Evolutionary conservation across 2,797 vertebrate species (phyloP).

Genomic region (Gila robusta): DNA sequence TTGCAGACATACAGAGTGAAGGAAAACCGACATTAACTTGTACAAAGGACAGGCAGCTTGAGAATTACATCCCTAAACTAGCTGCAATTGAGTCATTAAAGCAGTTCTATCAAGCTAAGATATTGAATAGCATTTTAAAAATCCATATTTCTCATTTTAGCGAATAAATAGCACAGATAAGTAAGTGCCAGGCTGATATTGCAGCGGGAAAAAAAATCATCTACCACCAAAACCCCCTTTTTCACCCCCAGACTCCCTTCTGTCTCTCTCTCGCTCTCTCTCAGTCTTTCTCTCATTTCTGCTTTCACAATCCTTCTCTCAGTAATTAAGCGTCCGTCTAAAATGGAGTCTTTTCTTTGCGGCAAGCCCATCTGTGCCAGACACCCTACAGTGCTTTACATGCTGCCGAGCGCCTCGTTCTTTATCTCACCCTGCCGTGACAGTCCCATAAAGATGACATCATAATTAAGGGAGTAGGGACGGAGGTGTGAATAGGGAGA

Average conservation of each 20-base stretch:
- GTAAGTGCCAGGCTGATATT: conserved; percentile 2
- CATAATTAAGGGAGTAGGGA: conserved; percentile 81
- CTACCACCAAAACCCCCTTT: conserved; percentile 21
- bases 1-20: neutral
- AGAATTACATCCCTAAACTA: conserved; percentile 16
- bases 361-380: conserved; percentile 81
- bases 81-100: conserved; percentile 21
- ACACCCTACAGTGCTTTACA: conserved; percentile 76
- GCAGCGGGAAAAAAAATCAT: neutral
- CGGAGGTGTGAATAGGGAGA: conserved; percentile 46
- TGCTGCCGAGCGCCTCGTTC: conserved; percentile 80
- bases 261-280: conserved; percentile 19
- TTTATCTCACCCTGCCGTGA: conserved; percentile 76
- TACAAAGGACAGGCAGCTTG: conserved; percentile 18
- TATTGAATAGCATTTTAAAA: conserved; percentile 28
- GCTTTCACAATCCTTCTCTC: conserved; percentile 44
- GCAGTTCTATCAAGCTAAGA: conserved; percentile 22
- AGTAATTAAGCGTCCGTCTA: conserved; percentile 54
- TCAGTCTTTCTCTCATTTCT: conserved; percentile 21
- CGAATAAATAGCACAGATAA: neutral
- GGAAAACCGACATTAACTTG: conserved; percentile 26
- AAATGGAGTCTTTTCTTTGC: conserved; percentile 51
- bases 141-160: conserved; percentile 34
- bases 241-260: conserved; percentile 31
- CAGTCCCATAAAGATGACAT: conserved; percentile 89